Evolutionary conservation across 2,797 vertebrate species (phyloP).

Genomic region (Sebastes diploproa): DNA sequence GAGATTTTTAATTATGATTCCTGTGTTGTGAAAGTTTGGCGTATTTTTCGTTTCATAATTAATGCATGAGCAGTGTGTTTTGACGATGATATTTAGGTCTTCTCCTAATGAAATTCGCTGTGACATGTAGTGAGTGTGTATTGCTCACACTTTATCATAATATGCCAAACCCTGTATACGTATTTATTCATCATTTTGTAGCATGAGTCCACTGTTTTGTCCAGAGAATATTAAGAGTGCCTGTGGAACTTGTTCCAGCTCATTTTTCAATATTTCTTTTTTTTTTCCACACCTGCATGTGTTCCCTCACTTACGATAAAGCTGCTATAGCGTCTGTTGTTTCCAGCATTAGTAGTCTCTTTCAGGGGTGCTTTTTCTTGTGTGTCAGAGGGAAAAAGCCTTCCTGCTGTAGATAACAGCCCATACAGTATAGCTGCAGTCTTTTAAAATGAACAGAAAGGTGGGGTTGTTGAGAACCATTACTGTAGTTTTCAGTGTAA

Average conservation of each 20-base stretch:
- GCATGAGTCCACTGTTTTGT: conserved; percentile 44
- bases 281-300: conserved; percentile 34
- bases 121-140: conserved; percentile 34
- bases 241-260: conserved; percentile 27
- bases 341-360: conserved; percentile 23
- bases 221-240: conserved; percentile 50
- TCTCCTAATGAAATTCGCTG: conserved; percentile 58
- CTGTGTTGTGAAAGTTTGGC: conserved; percentile 56
- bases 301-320: neutral
- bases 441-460: conserved; percentile 14
- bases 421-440: conserved; percentile 14
- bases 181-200: conserved; percentile 56
- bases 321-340: conserved; percentile 35
- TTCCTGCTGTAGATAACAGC: conserved; percentile 1
- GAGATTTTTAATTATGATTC: conserved; percentile 76
- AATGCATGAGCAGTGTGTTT: conserved; percentile 72
- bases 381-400: conserved; percentile 7
- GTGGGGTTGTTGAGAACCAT: neutral
- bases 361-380: conserved; percentile 26
- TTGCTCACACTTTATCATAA: conserved; percentile 53
- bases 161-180: conserved; percentile 31
- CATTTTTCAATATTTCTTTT: conserved; percentile 18
- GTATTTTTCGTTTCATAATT: conserved; percentile 58
- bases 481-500: conserved; percentile 2
- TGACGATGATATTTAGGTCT: conserved; percentile 62